These are phyloP conservation scores for Mellilla xanthometata DNA, from an alignment of 2,888 invertebrate species.

Conservation along the genomic window DNA sequence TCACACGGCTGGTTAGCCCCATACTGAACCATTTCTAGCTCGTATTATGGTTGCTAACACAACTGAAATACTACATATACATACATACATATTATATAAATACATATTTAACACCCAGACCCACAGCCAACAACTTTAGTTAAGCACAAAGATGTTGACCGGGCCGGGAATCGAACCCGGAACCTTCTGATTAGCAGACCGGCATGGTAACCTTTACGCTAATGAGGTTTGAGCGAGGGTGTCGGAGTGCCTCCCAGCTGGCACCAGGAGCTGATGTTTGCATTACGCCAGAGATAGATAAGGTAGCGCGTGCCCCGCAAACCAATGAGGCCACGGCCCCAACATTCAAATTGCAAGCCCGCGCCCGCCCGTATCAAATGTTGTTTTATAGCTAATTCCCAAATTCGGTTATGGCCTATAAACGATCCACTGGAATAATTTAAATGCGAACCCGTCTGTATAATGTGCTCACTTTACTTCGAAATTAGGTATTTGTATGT, in stretches of 20 bases:
- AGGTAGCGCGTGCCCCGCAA: conserved; percentile 72
- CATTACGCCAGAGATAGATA: conserved; percentile 50
- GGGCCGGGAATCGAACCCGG: no score
- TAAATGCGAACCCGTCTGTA: conserved; percentile 80
- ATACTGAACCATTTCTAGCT: no score
- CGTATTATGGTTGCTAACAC: no score
- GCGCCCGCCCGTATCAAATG: conserved; percentile 82
- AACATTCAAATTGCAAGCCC: conserved; percentile 81
- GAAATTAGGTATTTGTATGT: conserved; percentile 83
- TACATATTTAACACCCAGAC: no score
- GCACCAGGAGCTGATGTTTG: conserved; percentile 30
- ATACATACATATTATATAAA: no score
- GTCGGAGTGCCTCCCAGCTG: conserved; percentile 25
- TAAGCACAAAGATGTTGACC: no score
- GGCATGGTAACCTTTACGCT: no score
- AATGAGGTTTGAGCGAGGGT: conserved; percentile 3
- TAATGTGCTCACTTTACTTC: conserved; percentile 80
- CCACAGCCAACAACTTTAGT: no score
- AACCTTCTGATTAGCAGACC: no score
- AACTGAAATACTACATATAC: no score
- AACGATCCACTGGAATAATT: conserved; percentile 82
- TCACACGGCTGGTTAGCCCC: no score
- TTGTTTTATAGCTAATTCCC: conserved; percentile 83
- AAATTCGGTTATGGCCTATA: conserved; percentile 83
- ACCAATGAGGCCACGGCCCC: conserved; percentile 72